Evolutionary conservation across 2,113 vertebrate species (phyloP).

Genomic region (Halcyon malimbica): DNA sequence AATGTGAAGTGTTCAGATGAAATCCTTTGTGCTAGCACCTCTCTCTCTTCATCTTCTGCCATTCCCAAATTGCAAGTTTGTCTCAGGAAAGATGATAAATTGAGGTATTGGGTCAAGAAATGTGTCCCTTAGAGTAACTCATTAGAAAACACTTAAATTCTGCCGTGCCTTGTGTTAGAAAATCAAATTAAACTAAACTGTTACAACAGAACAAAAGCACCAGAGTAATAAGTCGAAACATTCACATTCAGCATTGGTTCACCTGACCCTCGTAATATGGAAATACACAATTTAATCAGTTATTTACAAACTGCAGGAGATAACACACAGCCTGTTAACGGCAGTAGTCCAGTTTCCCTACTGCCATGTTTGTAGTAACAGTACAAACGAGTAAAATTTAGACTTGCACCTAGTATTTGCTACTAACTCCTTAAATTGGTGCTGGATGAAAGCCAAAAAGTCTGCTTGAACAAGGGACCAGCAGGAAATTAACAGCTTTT

Average conservation of each 20-base stretch:
- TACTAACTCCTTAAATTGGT: not conserved
- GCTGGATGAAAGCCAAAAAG: not conserved
- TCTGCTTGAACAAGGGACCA: not conserved
- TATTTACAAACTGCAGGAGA: constrained; percentile 7
- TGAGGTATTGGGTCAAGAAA: constrained; percentile 72
- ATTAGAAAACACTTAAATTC: constrained; percentile 65
- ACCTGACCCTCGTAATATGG: constrained; percentile 43
- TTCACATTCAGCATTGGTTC: constrained; percentile 5
- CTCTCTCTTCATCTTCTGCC: constrained; percentile 61
- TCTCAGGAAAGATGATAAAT: constrained; percentile 65
- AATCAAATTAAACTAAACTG: constrained; percentile 49
- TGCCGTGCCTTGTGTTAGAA: constrained; percentile 34
- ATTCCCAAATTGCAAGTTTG: constrained; percentile 67
- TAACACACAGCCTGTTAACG: not conserved
- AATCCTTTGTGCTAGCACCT: constrained; percentile 68
- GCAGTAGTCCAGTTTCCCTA: not conserved
- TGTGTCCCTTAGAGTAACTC: constrained; percentile 57
- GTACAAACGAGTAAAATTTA: not conserved
- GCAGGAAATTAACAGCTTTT: not conserved
- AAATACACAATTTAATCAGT: constrained; percentile 10
- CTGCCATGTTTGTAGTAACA: not conserved
- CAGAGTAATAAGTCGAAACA: constrained; percentile 21
- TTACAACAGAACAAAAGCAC: not conserved
- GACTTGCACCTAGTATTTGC: not conserved
- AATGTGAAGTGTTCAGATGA: constrained; percentile 70